Base-by-base conservation (phyloP, 1,140 invertebrate species). In the Nebria ingens region DNA sequence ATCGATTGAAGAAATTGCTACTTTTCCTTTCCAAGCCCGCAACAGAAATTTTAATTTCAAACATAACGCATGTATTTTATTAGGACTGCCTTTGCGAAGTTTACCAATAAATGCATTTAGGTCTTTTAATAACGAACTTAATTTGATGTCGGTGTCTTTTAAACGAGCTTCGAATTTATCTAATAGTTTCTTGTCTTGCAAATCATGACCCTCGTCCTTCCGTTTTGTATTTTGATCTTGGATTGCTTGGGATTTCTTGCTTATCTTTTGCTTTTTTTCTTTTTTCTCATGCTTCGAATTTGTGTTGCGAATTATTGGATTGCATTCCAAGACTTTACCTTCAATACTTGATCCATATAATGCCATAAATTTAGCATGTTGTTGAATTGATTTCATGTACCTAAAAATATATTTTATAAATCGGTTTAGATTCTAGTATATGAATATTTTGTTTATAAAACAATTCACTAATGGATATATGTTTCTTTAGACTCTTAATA, bases 331-430 rank as follows among this genome's bases (percentile, higher is more conserved):
- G 11, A 20, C 40, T 12, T 17, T 56, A 13, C 59, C 61, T 61
- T 61, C 61, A 45, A 62, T 52, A 57, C 56, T 62, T n/a, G 23
- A 17, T 40, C 61, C 61, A 55, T 62, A 62, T 19, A 59, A 20
- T n/a, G 29, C 19, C 45, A 57, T 52, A 49, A 53, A 61, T 21
- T 38, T 12, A 21, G 53, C 22, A 54, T 52, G 23, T 6, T 19
- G 3, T 13, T 42, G 6, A 12, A 25, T 57, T 1, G 2, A 4
- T 29, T 45, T 57, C n/a, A 29, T 2, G 34, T 53, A 53, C n/a
- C n/a, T n/a, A n/a, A n/a, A n/a, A n/a, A n/a, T n/a, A n/a, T n/a
- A n/a, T n/a, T n/a, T n/a, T n/a, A n/a, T n/a, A n/a, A n/a, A n/a
- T n/a, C n/a, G n/a, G n/a, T n/a, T n/a, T n/a, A n/a, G n/a, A n/a